These are phyloP conservation scores for Dicyrtoma fusca DNA, from an alignment of 2,888 invertebrate genomes.

Conservation along the genomic window DNA sequence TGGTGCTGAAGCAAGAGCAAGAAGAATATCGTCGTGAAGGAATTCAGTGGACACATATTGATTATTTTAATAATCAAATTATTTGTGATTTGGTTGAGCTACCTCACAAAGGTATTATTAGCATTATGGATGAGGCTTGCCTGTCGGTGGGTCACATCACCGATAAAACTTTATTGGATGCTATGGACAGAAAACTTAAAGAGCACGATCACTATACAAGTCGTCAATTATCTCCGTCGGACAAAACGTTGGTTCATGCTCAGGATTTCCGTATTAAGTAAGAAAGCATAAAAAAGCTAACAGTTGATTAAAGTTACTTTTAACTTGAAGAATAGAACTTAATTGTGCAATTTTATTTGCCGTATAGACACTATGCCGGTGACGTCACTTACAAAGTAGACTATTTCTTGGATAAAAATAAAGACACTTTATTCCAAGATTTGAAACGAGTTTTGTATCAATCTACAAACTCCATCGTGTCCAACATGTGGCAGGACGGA, in stretches of 20 bases:
- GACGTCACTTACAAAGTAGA: conserved; percentile 88
- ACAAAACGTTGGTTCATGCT: conserved; percentile 77
- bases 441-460: conserved; percentile 89
- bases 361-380: conserved; percentile 88
- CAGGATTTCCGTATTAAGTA: conserved; percentile 80
- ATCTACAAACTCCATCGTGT: conserved; percentile 76
- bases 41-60: conserved; percentile 91
- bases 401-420: conserved; percentile 97
- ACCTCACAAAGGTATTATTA: conserved; percentile 83
- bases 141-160: conserved; percentile 91
- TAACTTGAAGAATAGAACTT: too few species aligned
- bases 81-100: conserved; percentile 96
- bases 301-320: not conserved
- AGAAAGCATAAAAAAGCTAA: conserved; percentile 58
- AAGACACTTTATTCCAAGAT: conserved; percentile 94
- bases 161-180: conserved; percentile 81
- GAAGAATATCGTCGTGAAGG: conserved; percentile 96
- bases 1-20: conserved; percentile 97
- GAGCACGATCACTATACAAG: conserved; percentile 90
- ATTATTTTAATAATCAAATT: conserved; percentile 95
- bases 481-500: conserved; percentile 96
- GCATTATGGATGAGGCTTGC: conserved; percentile 97
- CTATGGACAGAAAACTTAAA: conserved; percentile 86
- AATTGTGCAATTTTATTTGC: too few species aligned
- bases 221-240: conserved; percentile 77